Base-by-base conservation (phyloP, 2,113 vertebrate genomes). In the Bungarus multicinctus region DNA sequence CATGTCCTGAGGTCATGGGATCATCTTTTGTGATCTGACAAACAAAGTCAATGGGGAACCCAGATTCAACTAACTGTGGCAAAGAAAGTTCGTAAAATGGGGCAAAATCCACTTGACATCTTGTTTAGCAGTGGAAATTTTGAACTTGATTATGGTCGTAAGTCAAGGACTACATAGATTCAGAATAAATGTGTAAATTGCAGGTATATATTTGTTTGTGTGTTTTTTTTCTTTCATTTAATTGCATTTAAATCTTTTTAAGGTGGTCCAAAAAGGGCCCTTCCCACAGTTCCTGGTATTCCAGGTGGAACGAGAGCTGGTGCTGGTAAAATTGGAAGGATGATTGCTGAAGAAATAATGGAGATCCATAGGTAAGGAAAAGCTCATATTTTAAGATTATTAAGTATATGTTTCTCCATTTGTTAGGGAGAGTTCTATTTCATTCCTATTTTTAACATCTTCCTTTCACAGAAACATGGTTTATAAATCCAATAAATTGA, bases 281-380 rank as follows among this genome's bases (percentile, higher is more conserved):
- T 99, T 94, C 99, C 99, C 93, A 98, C 98, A 12, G 99, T 99
- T 58, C 99, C 99, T 3, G 99, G 99, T 92, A 99, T 99, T 97
- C 99, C 99, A 27, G 99, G 99, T 12, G 99, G 99, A 92, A 99
- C 99, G 1, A 98, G 99, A 96, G 98, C 99, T 0, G 99, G 99
- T 93, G 99, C 99, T 3, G 99, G 99, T 85, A 99, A 99, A 98
- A 99, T 99, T 85, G 99, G 99, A 39, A 98, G 99, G 91, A 99
- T 99, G 99, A 99, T 99, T 88, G 99, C 99, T 16, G 99, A 99
- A 95, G 99, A 99, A 96, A 99, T 99, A 96, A 99, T 99, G 99
- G 99, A 99, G 97, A 99, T 99, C 95, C 99, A 99, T 97, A 99
- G 99, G 99, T 99, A 94, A 98, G 97, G 94, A 93, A 5, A 94